These are phyloP conservation scores for Hafferia zeledoni DNA, from an alignment of 2,797 vertebrate genomes.

Conservation along the genomic window DNA sequence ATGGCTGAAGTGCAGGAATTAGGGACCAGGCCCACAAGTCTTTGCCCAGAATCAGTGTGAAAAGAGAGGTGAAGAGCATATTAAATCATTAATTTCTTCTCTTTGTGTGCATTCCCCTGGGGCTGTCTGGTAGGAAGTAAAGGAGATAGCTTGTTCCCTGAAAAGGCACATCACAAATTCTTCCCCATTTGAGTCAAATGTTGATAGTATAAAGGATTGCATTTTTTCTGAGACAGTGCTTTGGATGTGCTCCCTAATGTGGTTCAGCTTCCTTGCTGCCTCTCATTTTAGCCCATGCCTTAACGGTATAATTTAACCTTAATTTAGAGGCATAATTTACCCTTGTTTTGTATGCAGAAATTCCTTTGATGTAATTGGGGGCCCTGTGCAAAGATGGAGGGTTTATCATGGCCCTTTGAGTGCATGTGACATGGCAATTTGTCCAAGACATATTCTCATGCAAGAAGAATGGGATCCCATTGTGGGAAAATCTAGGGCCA, in stretches of 20 bases:
- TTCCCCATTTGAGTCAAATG: not conserved
- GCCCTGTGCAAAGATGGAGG: not conserved
- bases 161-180: constrained; percentile 8
- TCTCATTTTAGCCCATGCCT: constrained; percentile 21
- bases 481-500: constrained; percentile 60
- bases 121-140: not conserved
- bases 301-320: constrained; percentile 54
- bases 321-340: constrained; percentile 59
- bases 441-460: constrained; percentile 69
- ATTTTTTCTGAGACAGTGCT: not conserved
- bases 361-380: constrained; percentile 59
- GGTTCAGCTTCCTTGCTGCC: constrained; percentile 21
- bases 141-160: not conserved
- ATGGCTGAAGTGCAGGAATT: rapidly evolving
- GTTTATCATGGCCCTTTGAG: constrained; percentile 57
- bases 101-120: not conserved
- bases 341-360: constrained; percentile 55
- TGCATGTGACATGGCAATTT: constrained; percentile 65
- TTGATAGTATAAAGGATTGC: not conserved
- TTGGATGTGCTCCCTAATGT: constrained; percentile 19
- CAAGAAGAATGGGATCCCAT: constrained; percentile 49
- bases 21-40: not conserved
- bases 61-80: not conserved
- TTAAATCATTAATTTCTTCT: not conserved
- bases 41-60: not conserved